phyloP scores from a whole-genome alignment of 2,797 vertebrate species.

The Crenuchus spilurus region DNA sequence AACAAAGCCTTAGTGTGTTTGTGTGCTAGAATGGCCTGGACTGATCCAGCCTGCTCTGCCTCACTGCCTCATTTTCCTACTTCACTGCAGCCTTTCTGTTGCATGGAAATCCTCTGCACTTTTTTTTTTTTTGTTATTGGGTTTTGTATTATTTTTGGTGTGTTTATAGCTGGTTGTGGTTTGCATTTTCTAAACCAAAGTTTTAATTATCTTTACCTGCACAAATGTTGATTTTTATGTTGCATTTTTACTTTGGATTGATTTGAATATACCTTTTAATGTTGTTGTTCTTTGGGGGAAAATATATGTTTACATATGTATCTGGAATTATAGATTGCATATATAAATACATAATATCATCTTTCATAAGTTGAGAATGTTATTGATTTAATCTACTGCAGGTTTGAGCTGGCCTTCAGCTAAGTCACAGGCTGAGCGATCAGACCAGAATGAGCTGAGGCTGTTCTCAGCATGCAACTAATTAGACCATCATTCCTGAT shows the following conservation, averaged over 20 bases:
- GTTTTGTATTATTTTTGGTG: not conserved
- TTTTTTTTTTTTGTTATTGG: constrained; percentile 19
- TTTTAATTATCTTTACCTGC: constrained; percentile 72
- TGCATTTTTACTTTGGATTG: constrained; percentile 57
- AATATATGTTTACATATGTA: constrained; percentile 81
- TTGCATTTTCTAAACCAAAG: constrained; percentile 76
- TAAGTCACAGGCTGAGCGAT: too few species aligned
- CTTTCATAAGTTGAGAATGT: constrained; percentile 61
- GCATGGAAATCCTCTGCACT: constrained; percentile 45
- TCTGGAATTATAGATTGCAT: constrained; percentile 79
- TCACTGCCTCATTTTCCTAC: constrained; percentile 58
- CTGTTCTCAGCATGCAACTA: not conserved
- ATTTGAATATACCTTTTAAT: constrained; percentile 65
- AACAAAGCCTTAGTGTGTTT: constrained; percentile 14
- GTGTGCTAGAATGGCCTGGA: constrained; percentile 36
- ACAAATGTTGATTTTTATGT: constrained; percentile 67
- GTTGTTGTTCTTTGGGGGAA: constrained; percentile 66
- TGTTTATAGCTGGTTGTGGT: constrained; percentile 3
- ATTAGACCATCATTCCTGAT: not conserved
- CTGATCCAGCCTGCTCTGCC: constrained; percentile 53
- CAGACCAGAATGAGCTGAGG: not conserved
- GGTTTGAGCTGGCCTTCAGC: not conserved
- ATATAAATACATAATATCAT: constrained; percentile 80
- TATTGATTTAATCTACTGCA: constrained; percentile 44
- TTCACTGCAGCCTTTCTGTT: constrained; percentile 55